Base-by-base conservation (phyloP, 2,113 vertebrate species). In the Setophaga petechia region DNA sequence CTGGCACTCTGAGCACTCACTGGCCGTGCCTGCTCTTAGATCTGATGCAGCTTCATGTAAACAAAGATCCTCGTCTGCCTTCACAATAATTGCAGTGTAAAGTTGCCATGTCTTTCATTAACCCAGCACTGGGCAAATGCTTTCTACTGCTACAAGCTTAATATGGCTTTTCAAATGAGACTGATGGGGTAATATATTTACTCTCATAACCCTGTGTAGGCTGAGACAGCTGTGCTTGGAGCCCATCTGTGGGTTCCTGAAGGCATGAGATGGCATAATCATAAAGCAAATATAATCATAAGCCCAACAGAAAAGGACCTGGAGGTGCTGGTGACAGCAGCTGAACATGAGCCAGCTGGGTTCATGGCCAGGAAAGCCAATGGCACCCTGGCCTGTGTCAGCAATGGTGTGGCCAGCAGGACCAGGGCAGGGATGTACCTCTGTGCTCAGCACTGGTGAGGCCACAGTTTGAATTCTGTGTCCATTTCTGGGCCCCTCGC, bases 381-480 rank as follows among this genome's bases (percentile, higher is more conserved):
- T 17, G 68, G 21, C 27, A 52, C 2, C 19, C 61, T 30, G 61
- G 12, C 15, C 22, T 24, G 15, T 7, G 0, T 17, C 4, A 74
- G 23, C 11, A 46, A 8, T 3, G 4, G 37, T n/a, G 52, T 12
- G 27, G 28, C 59, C 44, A 73, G 43, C 21, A 33, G 51, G 30
- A 41, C 0, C 16, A 58, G 33, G 8, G 8, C 59, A 58, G 25
- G 0, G 18, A 67, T 10, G 3, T 15, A 8, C 12, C 23, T 10
- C 22, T 21, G 33, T 21, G 1, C 27, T 20, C 2, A 1, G 18
- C 37, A 44, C 15, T 13, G 12, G 10, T 2, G 28, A 39, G 46
- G 46, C 7, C 1, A 1, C 46, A 46, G 0, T 1, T 52, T 2
- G 2, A 39, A 27, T 44, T 0, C 44, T 28, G 37, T 9, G 15